Conservation (phyloP, 2,888 invertebrate genomes). For the Drosophila lacicola region DNA sequence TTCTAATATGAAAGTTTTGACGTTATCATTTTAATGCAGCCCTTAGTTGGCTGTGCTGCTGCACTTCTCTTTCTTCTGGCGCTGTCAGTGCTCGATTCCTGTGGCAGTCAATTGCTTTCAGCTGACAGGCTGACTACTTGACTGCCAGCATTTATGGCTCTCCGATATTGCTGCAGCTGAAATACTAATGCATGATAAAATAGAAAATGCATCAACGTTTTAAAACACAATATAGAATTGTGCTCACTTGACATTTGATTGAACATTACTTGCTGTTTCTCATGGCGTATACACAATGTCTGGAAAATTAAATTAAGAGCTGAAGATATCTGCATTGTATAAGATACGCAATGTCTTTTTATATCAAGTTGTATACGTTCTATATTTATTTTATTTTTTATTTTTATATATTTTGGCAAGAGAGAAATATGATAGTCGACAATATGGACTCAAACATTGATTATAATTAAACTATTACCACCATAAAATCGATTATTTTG, state of each 20-base stretch:
- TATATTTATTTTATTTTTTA: no score
- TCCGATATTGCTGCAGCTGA: conserved; percentile 5
- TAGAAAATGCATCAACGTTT: neutral
- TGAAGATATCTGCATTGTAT: neutral
- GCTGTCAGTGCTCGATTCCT: neutral
- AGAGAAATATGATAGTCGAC: no score
- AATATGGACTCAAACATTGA: no score
- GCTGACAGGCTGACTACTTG: conserved; percentile 9
- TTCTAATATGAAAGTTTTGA: conserved; percentile 35
- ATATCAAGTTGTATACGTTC: neutral
- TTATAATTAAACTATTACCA: no score
- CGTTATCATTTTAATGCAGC: conserved; percentile 41
- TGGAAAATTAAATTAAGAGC: neutral
- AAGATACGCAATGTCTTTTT: no score
- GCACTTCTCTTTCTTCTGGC: neutral
- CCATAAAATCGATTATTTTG: no score
- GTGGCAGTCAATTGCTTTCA: conserved; percentile 18
- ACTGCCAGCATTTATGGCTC: neutral
- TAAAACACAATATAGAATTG: neutral
- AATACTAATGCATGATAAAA: neutral
- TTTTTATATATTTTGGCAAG: no score
- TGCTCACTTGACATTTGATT: neutral
- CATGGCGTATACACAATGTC: neutral
- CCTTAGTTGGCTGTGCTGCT: neutral
- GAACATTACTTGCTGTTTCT: neutral